Evolutionary conservation across 2,797 vertebrate species (phyloP).

Genomic region (Scolopax bukidnonensis): DNA sequence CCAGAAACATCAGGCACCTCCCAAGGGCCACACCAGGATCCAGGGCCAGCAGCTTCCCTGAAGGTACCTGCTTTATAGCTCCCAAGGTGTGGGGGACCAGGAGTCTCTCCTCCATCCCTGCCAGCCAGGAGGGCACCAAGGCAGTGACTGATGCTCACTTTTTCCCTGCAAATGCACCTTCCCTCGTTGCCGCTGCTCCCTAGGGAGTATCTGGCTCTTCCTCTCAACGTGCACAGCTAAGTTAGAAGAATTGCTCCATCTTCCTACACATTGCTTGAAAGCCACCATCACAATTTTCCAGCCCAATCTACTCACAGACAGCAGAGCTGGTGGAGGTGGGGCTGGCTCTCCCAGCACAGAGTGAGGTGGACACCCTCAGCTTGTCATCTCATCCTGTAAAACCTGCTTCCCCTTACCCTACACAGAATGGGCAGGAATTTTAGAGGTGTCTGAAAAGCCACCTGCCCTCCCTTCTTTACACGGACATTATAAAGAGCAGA

Average conservation of each 20-base stretch:
- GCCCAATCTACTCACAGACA: neutral
- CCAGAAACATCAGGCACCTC: fast-evolving
- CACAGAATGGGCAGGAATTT: neutral
- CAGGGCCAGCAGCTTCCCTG: neutral
- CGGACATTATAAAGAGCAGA: neutral
- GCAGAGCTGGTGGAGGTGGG: neutral
- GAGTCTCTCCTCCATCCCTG: neutral
- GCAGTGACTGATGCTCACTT: fast-evolving
- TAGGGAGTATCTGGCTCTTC: neutral
- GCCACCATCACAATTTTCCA: neutral
- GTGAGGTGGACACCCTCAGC: neutral
- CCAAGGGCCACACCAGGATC: neutral
- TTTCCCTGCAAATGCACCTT: neutral
- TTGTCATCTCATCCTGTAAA: neutral
- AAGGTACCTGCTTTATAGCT: neutral
- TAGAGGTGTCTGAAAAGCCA: neutral
- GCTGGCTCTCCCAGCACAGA: neutral
- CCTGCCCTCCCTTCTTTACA: neutral
- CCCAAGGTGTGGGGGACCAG: neutral
- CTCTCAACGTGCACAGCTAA: neutral
- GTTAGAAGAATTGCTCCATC: neutral
- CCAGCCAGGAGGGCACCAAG: fast-evolving
- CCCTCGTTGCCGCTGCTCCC: fast-evolving
- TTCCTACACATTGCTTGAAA: neutral
- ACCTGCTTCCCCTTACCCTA: neutral